Percentiles rank a stretch among this genome's conserved stretches.
Conservation (phyloP, 2,797 vertebrate species). For the Falco biarmicus region DNA sequence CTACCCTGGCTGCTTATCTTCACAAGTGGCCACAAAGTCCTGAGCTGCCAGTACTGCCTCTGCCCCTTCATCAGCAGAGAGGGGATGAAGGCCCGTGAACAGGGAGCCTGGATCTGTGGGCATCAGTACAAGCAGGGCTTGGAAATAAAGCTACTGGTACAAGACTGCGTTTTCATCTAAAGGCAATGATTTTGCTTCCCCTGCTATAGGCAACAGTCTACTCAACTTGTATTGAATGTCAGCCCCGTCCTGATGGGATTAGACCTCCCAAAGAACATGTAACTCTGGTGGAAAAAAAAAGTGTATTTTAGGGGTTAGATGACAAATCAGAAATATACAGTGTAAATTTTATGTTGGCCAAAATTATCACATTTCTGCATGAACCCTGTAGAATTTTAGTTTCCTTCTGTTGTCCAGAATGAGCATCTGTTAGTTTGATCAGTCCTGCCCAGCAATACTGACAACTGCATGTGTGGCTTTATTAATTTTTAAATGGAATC, state of each 20-base stretch:
- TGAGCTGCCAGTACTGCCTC: neutral
- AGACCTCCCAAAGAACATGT: neutral
- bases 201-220: neutral
- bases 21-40: fast-evolving
- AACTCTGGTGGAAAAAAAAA: neutral
- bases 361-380: neutral
- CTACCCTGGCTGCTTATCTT: neutral
- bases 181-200: neutral
- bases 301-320: neutral
- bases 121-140: neutral
- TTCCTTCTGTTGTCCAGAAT: neutral
- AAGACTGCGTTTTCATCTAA: neutral
- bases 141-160: neutral
- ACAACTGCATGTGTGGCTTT: neutral
- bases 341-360: neutral
- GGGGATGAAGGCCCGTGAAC: neutral
- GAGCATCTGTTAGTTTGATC: neutral
- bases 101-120: neutral
- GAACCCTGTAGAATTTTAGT: neutral
- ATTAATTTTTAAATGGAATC: constrained; percentile 19
- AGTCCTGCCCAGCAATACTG: neutral
- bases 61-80: neutral
- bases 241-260: neutral
- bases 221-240: neutral
- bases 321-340: neutral